Percentiles rank a stretch among this genome's conserved stretches.
phyloP scores from a whole-genome alignment of 2,113 vertebrate species.

The Platycercus adscitus region DNA sequence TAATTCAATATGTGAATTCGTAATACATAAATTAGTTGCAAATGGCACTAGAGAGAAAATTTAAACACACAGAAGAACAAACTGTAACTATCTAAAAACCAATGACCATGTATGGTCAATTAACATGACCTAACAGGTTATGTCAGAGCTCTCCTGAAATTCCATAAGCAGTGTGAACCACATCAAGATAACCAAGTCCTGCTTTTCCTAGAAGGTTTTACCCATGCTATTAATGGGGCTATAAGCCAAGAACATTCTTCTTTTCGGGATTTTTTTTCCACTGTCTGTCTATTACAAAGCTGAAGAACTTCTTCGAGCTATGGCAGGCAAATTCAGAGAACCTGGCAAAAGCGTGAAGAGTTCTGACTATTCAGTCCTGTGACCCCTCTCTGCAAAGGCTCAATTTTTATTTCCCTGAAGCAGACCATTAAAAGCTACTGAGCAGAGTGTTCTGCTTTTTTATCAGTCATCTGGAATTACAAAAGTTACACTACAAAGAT shows the following conservation, averaged over 20 bases:
- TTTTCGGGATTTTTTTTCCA: background rate
- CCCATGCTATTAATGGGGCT: background rate
- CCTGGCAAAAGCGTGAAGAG: background rate
- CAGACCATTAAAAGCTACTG: background rate
- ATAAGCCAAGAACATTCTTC: background rate
- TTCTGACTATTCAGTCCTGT: background rate
- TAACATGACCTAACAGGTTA: background rate
- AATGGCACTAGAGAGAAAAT: constrained; percentile 47
- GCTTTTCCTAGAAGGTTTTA: constrained; percentile 42
- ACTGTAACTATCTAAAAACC: background rate
- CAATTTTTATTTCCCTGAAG: constrained; percentile 1
- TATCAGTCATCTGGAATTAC: background rate
- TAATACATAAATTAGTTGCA: constrained; percentile 65
- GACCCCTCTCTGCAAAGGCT: background rate
- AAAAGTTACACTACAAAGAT: background rate
- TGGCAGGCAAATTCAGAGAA: background rate
- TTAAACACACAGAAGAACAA: constrained; percentile 21
- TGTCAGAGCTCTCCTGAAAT: background rate
- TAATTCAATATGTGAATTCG: constrained; percentile 70
- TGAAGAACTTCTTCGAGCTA: background rate
- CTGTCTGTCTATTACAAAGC: background rate
- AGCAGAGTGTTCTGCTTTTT: background rate
- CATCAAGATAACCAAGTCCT: background rate
- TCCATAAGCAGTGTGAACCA: background rate
- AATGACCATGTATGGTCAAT: background rate